These are phyloP conservation scores for Parambassis ranga DNA, from an alignment of 2,797 vertebrate species.

Conservation along the genomic window DNA sequence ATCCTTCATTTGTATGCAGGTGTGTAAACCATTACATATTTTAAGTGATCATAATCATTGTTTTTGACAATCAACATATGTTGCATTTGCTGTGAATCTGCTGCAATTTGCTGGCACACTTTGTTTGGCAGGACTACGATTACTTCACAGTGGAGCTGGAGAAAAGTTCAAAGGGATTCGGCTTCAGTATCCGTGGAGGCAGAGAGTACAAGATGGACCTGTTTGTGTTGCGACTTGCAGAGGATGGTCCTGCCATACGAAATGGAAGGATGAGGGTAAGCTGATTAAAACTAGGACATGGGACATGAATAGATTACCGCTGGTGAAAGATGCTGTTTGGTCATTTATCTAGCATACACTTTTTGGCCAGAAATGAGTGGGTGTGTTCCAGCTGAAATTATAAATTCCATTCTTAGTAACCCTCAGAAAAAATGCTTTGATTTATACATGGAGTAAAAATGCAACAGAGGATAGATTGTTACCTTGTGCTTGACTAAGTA, in stretches of 20 bases:
- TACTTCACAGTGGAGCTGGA: constrained; percentile 99
- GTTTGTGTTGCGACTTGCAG: constrained; percentile 94
- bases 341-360: neutral
- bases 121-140: constrained; percentile 89
- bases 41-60: neutral
- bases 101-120: neutral
- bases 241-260: constrained; percentile 96
- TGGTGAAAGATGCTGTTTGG: constrained; percentile 1
- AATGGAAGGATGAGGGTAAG: constrained; percentile 99
- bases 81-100: neutral
- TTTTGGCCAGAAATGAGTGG: too few species aligned
- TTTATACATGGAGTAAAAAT: neutral
- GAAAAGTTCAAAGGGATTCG: constrained; percentile 97
- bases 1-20: constrained; percentile 2
- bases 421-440: too few species aligned
- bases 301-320: neutral
- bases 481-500: neutral
- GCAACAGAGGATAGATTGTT: neutral
- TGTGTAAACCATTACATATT: neutral
- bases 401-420: too few species aligned
- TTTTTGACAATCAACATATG: neutral
- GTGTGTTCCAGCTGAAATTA: too few species aligned
- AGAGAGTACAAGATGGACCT: constrained; percentile 99
- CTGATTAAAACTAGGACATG: neutral
- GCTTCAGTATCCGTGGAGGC: constrained; percentile 98